phyloP scores from a whole-genome alignment of 1,140 invertebrate species.

The Aphelenchoides fujianensis region DNA sequence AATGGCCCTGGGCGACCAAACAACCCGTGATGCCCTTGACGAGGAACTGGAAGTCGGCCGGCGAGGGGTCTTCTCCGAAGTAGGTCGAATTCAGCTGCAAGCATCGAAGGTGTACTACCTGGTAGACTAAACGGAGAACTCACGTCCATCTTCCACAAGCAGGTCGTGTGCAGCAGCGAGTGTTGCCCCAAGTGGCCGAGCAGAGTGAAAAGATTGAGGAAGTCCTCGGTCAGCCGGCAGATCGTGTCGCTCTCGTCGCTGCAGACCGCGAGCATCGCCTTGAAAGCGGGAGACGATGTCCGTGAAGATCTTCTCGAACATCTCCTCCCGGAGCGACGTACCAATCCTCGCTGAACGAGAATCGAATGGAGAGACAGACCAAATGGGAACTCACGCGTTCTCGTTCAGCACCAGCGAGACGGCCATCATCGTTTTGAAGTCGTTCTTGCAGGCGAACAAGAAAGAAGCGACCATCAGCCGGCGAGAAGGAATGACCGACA shows the following conservation, averaged over 20 bases:
- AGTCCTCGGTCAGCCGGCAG: slow-evolving; percentile 31
- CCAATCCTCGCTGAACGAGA: slow-evolving; percentile 34
- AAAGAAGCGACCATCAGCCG: slow-evolving; percentile 27
- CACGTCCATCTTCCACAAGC: slow-evolving; percentile 11
- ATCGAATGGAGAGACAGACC: background rate
- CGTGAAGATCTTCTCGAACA: slow-evolving; percentile 36
- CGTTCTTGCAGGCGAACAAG: slow-evolving; percentile 25
- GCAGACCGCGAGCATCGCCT: slow-evolving; percentile 30
- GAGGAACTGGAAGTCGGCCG: slow-evolving; percentile 18
- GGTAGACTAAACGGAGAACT: slow-evolving; percentile 1
- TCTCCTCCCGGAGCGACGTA: slow-evolving; percentile 18
- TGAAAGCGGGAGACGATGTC: slow-evolving; percentile 37
- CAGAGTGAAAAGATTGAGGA: slow-evolving; percentile 22
- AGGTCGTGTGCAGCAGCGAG: slow-evolving; percentile 12
- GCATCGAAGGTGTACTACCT: no score
- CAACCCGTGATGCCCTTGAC: slow-evolving; percentile 30
- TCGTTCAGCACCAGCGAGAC: slow-evolving; percentile 19
- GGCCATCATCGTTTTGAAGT: slow-evolving; percentile 24
- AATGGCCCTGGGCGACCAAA: slow-evolving; percentile 30
- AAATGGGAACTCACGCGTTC: slow-evolving; percentile 13
- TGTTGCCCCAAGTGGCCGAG: slow-evolving; percentile 37
- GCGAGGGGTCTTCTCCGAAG: background rate
- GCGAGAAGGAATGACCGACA: slow-evolving; percentile 32
- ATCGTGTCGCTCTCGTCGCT: slow-evolving; percentile 25
- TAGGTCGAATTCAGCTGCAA: background rate